phyloP scores from a whole-genome alignment of 2,113 vertebrate species.

The Phycodurus eques region DNA sequence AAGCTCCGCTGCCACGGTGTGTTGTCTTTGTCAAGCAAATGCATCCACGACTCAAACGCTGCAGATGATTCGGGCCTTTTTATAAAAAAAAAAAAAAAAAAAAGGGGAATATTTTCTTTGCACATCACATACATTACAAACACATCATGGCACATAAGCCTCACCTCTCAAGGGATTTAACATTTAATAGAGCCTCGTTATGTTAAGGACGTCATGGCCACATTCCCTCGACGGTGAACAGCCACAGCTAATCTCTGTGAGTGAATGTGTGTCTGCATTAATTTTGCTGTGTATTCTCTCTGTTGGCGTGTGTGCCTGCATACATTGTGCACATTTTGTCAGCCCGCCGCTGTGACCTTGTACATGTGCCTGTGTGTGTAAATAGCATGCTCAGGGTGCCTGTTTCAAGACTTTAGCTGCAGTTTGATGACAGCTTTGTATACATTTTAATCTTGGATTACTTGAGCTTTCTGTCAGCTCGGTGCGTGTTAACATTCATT shows the following conservation, averaged over 20 bases:
- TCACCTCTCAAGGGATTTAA: conserved; percentile 38
- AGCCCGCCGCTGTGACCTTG: conserved; percentile 57
- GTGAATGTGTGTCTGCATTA: conserved; percentile 66
- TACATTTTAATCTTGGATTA: conserved; percentile 65
- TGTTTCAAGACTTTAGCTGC: conserved; percentile 22
- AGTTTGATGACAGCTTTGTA: conserved; percentile 53
- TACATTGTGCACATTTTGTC: conserved; percentile 68
- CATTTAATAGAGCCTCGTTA: conserved; percentile 49
- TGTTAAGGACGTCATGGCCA: conserved; percentile 54
- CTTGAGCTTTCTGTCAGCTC: conserved; percentile 28
- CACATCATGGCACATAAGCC: conserved; percentile 34
- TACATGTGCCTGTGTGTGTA: conserved; percentile 34
- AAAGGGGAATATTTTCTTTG: conserved; percentile 9
- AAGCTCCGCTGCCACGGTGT: not conserved
- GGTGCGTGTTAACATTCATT: conserved; percentile 29
- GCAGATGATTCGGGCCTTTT: conserved; percentile 9
- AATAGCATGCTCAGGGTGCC: conserved; percentile 22
- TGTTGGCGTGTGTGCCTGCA: conserved; percentile 68
- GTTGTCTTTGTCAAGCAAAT: conserved; percentile 37
- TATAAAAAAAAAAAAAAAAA: too few relatives aligned
- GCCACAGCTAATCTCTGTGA: conserved; percentile 63
- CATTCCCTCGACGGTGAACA: conserved; percentile 57
- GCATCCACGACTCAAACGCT: conserved; percentile 17
- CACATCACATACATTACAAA: conserved; percentile 45
- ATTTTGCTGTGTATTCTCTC: conserved; percentile 62